Evolutionary conservation across 2,888 invertebrate species (phyloP).

Genomic region (Gymnosoma rotundatum): DNA sequence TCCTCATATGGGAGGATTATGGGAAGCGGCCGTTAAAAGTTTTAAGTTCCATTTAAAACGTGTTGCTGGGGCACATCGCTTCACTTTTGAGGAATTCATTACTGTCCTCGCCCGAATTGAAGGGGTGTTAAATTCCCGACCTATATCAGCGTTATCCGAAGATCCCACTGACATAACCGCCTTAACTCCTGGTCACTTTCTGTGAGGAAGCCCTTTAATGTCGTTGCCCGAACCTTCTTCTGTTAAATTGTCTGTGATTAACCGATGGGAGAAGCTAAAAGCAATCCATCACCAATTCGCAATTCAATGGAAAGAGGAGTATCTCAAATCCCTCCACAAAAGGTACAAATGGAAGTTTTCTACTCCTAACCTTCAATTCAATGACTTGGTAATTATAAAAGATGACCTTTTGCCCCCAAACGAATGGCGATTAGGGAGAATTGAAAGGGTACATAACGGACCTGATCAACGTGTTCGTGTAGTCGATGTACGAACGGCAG

Average conservation of each 20-base stretch:
- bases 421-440: slow-evolving; percentile 7
- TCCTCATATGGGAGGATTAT: slow-evolving; percentile 53
- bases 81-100: slow-evolving; percentile 43
- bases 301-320: slow-evolving; percentile 14
- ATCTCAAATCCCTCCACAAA: not conserved
- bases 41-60: slow-evolving; percentile 45
- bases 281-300: slow-evolving; percentile 9
- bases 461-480: not conserved
- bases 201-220: slow-evolving; percentile 4
- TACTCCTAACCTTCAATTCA: not conserved
- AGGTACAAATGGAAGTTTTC: not conserved
- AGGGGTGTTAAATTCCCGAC: slow-evolving; percentile 35
- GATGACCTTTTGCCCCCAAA: not conserved
- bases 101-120: slow-evolving; percentile 44
- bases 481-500: not conserved
- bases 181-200: slow-evolving; percentile 59
- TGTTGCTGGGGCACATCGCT: not conserved
- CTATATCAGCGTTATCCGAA: slow-evolving; percentile 40
- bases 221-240: not conserved
- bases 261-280: slow-evolving; percentile 19
- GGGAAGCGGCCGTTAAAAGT: slow-evolving; percentile 51
- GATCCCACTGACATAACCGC: slow-evolving; percentile 33
- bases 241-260: not conserved
- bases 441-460: not conserved
- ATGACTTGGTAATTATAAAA: not conserved